phyloP scores from a whole-genome alignment of 92 coral and sea anemone genomes.

The Paragorgia papillata region DNA sequence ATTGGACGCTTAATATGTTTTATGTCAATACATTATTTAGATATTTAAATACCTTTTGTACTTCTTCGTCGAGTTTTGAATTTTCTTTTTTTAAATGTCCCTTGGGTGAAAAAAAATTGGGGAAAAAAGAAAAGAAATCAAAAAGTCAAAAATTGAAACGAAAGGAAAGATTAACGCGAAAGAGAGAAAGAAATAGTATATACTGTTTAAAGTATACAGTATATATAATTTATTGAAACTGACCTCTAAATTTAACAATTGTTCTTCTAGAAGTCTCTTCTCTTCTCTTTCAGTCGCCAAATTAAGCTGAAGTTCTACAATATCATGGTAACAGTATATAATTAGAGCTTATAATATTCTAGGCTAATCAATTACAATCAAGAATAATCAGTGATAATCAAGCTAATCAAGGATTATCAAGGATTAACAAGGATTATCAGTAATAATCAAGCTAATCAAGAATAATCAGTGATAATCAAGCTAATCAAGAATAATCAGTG shows the following conservation, averaged over 20 bases:
- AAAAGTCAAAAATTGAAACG: background rate
- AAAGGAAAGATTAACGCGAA: background rate
- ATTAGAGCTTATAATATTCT: too few species aligned
- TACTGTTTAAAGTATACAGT: background rate
- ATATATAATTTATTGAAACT: background rate
- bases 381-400: too few species aligned
- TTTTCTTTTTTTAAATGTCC: constrained; percentile 74
- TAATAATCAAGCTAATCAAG: too few species aligned
- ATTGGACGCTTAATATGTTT: background rate
- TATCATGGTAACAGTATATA: too few species aligned
- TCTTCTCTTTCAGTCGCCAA: constrained; percentile 93
- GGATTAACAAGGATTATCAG: too few species aligned
- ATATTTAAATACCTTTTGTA: constrained; percentile 64
- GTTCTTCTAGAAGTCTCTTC: constrained; percentile 86
- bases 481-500: too few species aligned
- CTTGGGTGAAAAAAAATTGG: too few species aligned
- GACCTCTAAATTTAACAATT: constrained; percentile 73
- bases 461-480: too few species aligned
- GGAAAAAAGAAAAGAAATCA: background rate
- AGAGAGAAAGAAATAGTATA: background rate
- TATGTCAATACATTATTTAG: background rate
- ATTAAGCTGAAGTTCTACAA: constrained; percentile 71
- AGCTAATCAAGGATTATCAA: too few species aligned
- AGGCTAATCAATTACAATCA: too few species aligned
- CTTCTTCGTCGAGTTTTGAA: constrained; percentile 72